These are phyloP conservation scores for Macheiramphus alcinus DNA, from an alignment of 2,113 vertebrate species.

Conservation along the genomic window DNA sequence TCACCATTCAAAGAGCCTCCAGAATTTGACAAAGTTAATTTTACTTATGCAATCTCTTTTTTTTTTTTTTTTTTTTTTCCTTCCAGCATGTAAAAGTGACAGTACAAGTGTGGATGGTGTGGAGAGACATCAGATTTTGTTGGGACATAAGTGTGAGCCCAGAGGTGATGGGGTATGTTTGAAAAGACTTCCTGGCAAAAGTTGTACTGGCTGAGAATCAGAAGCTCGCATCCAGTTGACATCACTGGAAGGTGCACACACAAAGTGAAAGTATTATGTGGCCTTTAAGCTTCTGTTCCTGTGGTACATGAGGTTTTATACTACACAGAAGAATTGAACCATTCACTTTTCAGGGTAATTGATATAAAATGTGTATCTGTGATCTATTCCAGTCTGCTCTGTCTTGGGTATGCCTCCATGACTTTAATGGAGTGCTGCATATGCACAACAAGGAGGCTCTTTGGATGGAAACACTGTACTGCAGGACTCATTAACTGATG, in stretches of 20 bases:
- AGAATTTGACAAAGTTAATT: not conserved
- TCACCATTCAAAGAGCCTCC: not conserved
- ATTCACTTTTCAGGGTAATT: slow-evolving; percentile 18
- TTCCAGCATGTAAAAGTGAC: not conserved
- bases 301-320: not conserved
- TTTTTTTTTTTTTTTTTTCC: too few relatives aligned
- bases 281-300: slow-evolving; percentile 23
- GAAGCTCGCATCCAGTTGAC: not conserved
- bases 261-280: not conserved
- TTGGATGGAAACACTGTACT: not conserved
- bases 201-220: not conserved
- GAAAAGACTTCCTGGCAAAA: slow-evolving; percentile 1
- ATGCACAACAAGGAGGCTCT: not conserved
- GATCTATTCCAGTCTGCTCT: not conserved
- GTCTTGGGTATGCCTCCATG: not conserved
- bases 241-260: slow-evolving; percentile 17
- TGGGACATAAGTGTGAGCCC: not conserved
- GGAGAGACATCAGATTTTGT: not conserved
- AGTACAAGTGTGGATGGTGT: not conserved
- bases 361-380: not conserved
- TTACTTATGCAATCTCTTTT: not conserved
- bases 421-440: not conserved
- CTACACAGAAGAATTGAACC: not conserved
- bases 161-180: not conserved
- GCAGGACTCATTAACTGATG: not conserved